Evolutionary conservation across 1,140 invertebrate genomes (phyloP).

Genomic region (Philaenus spumarius): DNA sequence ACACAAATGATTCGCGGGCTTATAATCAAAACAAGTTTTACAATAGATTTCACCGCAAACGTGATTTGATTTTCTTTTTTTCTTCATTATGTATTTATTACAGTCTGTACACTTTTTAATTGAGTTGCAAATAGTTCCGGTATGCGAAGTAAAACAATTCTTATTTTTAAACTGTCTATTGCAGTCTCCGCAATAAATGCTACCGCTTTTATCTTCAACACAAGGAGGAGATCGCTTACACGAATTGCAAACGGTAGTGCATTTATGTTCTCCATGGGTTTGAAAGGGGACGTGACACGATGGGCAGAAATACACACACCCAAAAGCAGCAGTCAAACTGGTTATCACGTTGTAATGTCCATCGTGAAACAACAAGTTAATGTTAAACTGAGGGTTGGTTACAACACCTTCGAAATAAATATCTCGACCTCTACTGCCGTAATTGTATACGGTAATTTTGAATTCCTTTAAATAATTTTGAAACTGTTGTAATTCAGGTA

Average conservation of each 20-base stretch:
- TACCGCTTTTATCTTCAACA: neutral
- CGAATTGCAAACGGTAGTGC: neutral
- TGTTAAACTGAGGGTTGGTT: neutral
- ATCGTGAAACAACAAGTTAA: neutral
- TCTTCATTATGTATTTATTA: neutral
- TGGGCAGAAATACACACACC: neutral
- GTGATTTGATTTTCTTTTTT: neutral
- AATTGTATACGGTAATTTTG: constrained; percentile 7
- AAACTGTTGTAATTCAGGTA: neutral
- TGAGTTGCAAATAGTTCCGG: neutral
- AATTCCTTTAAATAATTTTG: neutral
- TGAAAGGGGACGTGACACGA: neutral
- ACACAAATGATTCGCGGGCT: neutral
- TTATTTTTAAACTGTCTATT: neutral
- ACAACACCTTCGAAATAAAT: neutral
- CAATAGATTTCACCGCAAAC: neutral
- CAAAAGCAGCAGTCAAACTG: neutral
- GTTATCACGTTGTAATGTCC: constrained; percentile 5
- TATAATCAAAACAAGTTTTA: neutral
- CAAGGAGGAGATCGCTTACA: neutral
- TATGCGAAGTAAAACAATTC: neutral
- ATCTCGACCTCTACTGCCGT: neutral
- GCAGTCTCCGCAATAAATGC: neutral
- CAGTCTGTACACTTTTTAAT: neutral
- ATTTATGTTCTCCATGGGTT: neutral